A percentile compares a stretch with the other conserved stretches of the same genome.
Evolutionary conservation across 2,888 invertebrate species (phyloP).

Genomic region (Tanytarsus gracilentus): DNA sequence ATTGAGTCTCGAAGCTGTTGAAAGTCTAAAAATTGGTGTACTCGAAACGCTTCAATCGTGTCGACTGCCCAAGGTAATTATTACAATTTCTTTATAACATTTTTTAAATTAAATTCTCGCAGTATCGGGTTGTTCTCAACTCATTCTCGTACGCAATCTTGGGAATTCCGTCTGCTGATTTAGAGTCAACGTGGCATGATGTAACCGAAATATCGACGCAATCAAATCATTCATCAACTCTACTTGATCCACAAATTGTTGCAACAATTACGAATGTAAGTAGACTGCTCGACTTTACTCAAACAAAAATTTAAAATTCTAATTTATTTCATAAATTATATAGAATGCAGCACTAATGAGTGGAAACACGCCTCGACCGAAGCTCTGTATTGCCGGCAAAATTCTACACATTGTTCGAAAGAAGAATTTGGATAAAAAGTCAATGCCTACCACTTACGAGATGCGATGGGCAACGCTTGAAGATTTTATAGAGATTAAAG

Average conservation of each 20-base stretch:
- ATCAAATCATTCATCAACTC: constrained; percentile 8
- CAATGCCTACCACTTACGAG: constrained; percentile 56
- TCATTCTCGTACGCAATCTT: constrained; percentile 72
- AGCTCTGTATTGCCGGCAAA: constrained; percentile 68
- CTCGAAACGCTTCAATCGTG: constrained; percentile 66
- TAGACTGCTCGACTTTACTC: background rate
- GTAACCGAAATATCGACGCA: constrained; percentile 27
- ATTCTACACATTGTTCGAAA: constrained; percentile 68
- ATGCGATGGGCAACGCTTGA: constrained; percentile 74
- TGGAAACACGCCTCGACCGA: constrained; percentile 57
- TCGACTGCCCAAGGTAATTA: constrained; percentile 62
- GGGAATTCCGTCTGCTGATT: constrained; percentile 65
- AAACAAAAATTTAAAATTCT: background rate
- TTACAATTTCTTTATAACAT: background rate
- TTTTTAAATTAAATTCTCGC: constrained; percentile 38
- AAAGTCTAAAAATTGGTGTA: constrained; percentile 64
- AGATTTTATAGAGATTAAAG: constrained; percentile 62
- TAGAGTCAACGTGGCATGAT: constrained; percentile 63
- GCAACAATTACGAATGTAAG: constrained; percentile 23
- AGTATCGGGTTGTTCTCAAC: constrained; percentile 78
- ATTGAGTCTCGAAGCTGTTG: constrained; percentile 66
- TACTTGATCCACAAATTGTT: constrained; percentile 2
- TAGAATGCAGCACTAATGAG: constrained; percentile 55
- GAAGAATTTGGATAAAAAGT: constrained; percentile 59
- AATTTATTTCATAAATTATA: background rate